Evolutionary conservation across 2,888 invertebrate genomes (phyloP).

Genomic region (Macaria liturata): DNA sequence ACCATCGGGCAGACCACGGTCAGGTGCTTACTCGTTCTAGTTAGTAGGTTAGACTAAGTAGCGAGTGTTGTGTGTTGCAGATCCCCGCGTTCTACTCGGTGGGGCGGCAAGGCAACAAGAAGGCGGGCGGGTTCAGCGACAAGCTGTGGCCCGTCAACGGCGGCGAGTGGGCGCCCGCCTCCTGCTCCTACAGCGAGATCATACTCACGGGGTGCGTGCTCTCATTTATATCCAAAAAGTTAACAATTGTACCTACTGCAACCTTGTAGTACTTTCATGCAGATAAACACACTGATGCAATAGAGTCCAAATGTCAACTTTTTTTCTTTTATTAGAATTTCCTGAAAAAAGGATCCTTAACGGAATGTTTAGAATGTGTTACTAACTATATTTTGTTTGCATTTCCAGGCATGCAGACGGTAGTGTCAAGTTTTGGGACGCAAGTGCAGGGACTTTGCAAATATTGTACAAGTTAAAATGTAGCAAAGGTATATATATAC

Average conservation of each 20-base stretch:
- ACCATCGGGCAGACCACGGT: too few relatives aligned
- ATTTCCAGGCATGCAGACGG: slow-evolving; percentile 96
- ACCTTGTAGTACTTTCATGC: too few relatives aligned
- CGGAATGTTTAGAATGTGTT: too few relatives aligned
- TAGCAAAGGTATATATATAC: slow-evolving; percentile 85
- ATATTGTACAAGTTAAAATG: slow-evolving; percentile 99
- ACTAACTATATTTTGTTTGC: neutral
- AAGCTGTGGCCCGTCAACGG: slow-evolving; percentile 98
- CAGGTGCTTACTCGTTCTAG: too few relatives aligned
- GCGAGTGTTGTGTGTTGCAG: slow-evolving; percentile 44
- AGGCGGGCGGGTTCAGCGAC: slow-evolving; percentile 93
- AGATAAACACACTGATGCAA: too few relatives aligned
- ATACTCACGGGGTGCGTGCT: slow-evolving; percentile 95
- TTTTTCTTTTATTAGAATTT: too few relatives aligned
- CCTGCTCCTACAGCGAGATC: slow-evolving; percentile 98
- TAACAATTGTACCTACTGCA: too few relatives aligned
- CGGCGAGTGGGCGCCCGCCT: slow-evolving; percentile 97
- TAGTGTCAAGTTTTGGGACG: slow-evolving; percentile 99
- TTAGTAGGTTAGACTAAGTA: too few relatives aligned
- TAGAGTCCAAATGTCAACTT: too few relatives aligned
- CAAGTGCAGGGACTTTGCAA: slow-evolving; percentile 97
- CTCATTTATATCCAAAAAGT: neutral
- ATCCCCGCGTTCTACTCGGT: slow-evolving; percentile 98
- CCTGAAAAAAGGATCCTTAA: too few relatives aligned
- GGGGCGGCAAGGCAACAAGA: slow-evolving; percentile 89